Percentiles rank a stretch among this genome's conserved stretches.
These are phyloP conservation scores for Lasioglossum calceatum DNA, from an alignment of 2,888 invertebrate genomes.

Conservation along the genomic window DNA sequence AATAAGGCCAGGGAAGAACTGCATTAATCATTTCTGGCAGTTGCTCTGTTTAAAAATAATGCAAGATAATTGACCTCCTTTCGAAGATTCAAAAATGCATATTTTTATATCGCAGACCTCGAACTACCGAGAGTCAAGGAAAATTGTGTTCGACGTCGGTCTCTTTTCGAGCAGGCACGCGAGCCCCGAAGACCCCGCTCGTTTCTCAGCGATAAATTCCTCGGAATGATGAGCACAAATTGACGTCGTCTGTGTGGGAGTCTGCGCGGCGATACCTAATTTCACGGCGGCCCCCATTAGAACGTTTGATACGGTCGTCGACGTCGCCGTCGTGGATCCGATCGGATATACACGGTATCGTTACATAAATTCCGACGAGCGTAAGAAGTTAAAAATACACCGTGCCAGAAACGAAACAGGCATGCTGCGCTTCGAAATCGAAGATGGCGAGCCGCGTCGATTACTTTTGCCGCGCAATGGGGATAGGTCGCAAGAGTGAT, in stretches of 20 bases:
- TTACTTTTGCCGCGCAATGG: slow-evolving; percentile 10
- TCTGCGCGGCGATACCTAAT: slow-evolving; percentile 22
- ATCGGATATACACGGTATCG: slow-evolving; percentile 38
- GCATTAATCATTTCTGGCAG: too few species aligned
- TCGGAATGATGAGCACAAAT: slow-evolving; percentile 42
- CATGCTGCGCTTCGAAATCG: slow-evolving; percentile 34
- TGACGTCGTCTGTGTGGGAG: slow-evolving; percentile 42
- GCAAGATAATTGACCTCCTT: too few species aligned
- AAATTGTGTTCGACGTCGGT: background rate
- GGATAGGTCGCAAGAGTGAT: background rate
- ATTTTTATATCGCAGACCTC: background rate
- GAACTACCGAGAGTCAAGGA: background rate
- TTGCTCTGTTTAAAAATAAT: too few species aligned
- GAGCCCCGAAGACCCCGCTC: background rate
- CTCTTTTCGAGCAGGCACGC: background rate
- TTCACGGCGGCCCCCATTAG: slow-evolving; percentile 21
- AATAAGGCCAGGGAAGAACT: too few species aligned
- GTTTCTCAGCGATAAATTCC: slow-evolving; percentile 42
- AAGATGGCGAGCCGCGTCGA: slow-evolving; percentile 24
- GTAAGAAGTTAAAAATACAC: slow-evolving; percentile 57
- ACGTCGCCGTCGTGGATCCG: slow-evolving; percentile 22
- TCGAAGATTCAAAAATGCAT: background rate
- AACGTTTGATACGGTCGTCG: slow-evolving; percentile 33
- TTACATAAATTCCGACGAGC: slow-evolving; percentile 44
- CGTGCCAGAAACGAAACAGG: slow-evolving; percentile 24